Base-by-base conservation (phyloP, 2,113 vertebrate species). In the Lipophrys pholis region DNA sequence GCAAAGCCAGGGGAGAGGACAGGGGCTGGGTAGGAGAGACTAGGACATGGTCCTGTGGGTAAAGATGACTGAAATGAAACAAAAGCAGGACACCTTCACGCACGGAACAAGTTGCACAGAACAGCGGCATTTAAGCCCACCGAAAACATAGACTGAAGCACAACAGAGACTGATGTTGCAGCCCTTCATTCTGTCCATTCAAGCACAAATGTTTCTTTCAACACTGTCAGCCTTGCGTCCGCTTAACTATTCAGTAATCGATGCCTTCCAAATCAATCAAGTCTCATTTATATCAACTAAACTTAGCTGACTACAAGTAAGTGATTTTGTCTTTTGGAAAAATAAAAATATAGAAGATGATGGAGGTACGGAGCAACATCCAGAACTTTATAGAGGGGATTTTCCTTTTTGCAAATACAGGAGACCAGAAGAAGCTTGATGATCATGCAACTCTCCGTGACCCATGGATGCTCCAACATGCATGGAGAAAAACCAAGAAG, bases 1-100 rank as follows among this genome's bases (percentile, higher is more conserved):
- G 92, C 83, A 82, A 92, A 87, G 84, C 90, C 71, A 84, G 63
- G 66, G 57, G 61, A 71, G 53, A 78, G 46, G 78, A 77, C 73
- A 73, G 81, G 49, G 53, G 80, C 66, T 77, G 78, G 30, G 61
- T 15, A 46, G 67, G 68, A 58, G 21, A 30, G 21, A 30, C 21
- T 30, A 30, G 21, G 21, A 30, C 21, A 30, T 30, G 21, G 21
- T 30, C 21, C 21, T 30, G 21, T 30, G 21, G 21, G 21, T 30
- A 30, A 30, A 30, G 21, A 62, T 64, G 53, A 40, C 58, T 58
- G 53, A 73, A 59, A 65, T 72, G 80, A 85, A 76, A 83, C 42
- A 40, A 60, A 70, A 73, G 30, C 45, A 36, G 45, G 43, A 70
- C 48, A 16, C 54, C 35, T 6, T 76, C 45, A 6, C 21, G 4